Base-by-base conservation (phyloP, 53 echinoderm and acorn worm genomes). In the Henricia sp. region DNA sequence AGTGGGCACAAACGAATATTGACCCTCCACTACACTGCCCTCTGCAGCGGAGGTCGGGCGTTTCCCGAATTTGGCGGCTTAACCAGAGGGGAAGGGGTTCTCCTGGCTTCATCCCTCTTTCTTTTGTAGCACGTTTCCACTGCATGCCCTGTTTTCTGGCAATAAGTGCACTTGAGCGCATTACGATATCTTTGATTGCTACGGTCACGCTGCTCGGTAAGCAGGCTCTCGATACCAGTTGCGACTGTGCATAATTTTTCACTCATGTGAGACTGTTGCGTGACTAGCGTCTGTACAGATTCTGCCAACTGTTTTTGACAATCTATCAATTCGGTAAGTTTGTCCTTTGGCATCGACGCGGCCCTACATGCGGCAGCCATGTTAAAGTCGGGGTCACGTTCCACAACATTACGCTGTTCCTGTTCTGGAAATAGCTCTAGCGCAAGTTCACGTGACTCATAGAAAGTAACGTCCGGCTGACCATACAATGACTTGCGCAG, bases 21-120 rank as follows among this genome's bases (percentile, higher is more conserved):
- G 38, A 67, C 4, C 11, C 68, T 83, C 83, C 62, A 20, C 62
- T 60, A 60, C 62, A 60, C 62, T 66, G 64, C 42, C 82, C 82
- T 41, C 28, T 82, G 29, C 16, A 42, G 66, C 16, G 39, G 66
- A 52, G 56, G 65, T 82, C 40, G 29, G 8, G 20, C 17, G 12
- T 53, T 38, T 74, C 33, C 72, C 52, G 34, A 37, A n/a, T 1
- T 43, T 20, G 39, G 44, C 13, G 44, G 44, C 13, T 44, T 13
- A 44, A 44, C 44, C 44, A 6, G 44, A 44, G 44, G 6, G 13
- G 13, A 9, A 44, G 6, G 55, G 30, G 13, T 35, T n/a, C 30
- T 64, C 30, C 30, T 67, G 19, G 84, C 76, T 25, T 89, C 90
- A 27, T 82, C 68, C 21, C 90, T n/a, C n/a, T n/a, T n/a, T n/a